phyloP scores from a whole-genome alignment of 2,113 vertebrate genomes.

The Chlamydotis undulata region DNA sequence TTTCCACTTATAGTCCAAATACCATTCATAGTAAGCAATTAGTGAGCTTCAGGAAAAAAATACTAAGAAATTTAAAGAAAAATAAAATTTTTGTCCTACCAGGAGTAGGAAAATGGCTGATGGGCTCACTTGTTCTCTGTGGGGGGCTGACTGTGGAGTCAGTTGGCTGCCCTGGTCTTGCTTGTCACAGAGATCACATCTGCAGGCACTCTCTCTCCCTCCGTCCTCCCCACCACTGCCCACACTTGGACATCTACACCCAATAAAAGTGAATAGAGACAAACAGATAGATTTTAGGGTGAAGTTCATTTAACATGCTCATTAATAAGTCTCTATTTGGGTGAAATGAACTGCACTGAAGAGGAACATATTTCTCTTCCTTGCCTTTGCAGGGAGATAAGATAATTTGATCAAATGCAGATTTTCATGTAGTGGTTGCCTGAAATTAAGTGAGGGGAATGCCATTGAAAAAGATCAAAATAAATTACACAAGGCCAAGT shows the following conservation, averaged over 20 bases:
- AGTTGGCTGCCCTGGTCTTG: neutral
- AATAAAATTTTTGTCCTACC: neutral
- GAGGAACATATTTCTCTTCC: neutral
- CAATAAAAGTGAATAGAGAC: neutral
- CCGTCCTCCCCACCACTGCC: accelerated
- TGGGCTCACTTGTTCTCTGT: neutral
- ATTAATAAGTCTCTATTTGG: neutral
- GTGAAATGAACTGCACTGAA: neutral
- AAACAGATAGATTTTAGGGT: neutral
- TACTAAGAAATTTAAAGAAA: neutral
- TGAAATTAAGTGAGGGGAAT: neutral
- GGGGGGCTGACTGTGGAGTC: accelerated
- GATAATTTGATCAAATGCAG: neutral
- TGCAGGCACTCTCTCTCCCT: accelerated
- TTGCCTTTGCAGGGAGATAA: neutral
- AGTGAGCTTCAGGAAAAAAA: neutral
- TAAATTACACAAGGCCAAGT: neutral
- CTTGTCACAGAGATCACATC: neutral
- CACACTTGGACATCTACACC: neutral
- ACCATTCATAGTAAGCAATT: neutral
- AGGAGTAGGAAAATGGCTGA: neutral
- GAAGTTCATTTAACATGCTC: neutral
- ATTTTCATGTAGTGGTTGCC: neutral
- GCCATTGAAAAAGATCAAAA: accelerated
- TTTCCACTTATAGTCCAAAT: neutral